These are phyloP conservation scores for Carcina quercana DNA, from an alignment of 2,888 invertebrate species.

Conservation along the genomic window DNA sequence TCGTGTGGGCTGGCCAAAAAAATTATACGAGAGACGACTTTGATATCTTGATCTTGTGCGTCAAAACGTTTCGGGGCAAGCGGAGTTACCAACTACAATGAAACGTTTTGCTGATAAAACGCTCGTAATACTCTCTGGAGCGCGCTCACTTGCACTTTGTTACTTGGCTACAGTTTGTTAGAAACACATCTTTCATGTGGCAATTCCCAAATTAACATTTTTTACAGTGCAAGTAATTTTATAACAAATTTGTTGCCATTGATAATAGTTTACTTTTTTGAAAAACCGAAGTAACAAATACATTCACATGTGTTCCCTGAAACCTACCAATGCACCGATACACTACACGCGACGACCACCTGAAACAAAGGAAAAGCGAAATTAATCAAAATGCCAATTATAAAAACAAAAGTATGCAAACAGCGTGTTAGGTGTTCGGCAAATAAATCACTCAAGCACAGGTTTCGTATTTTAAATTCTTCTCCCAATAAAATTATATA, in stretches of 20 bases:
- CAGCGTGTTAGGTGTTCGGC: conserved; percentile 22
- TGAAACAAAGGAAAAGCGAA: conserved; percentile 75
- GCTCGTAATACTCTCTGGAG: conserved; percentile 20
- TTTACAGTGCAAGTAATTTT: no score
- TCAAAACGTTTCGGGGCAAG: conserved; percentile 37
- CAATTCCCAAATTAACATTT: no score
- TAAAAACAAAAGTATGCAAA: conserved; percentile 39
- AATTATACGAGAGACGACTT: conserved; percentile 61
- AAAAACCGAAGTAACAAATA: no score
- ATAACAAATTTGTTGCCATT: no score
- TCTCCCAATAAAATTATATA: no score
- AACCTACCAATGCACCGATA: conserved; percentile 60
- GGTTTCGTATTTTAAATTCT: conserved; percentile 8
- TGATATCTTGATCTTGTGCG: conserved; percentile 65
- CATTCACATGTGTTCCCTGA: no score
- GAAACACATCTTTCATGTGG: no score
- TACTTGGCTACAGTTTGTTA: no score
- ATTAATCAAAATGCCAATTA: conserved; percentile 71
- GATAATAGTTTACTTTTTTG: no score
- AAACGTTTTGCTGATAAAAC: background rate
- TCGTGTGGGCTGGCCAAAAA: conserved; percentile 66
- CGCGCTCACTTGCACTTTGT: conserved; percentile 35
- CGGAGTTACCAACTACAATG: conserved; percentile 19
- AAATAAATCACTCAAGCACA: conserved; percentile 20
- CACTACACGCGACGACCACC: conserved; percentile 62